A percentile compares a stretch with the other conserved stretches of the same genome.
Conservation (phyloP, 2,888 invertebrate species). For the Sialis fuliginosa region DNA sequence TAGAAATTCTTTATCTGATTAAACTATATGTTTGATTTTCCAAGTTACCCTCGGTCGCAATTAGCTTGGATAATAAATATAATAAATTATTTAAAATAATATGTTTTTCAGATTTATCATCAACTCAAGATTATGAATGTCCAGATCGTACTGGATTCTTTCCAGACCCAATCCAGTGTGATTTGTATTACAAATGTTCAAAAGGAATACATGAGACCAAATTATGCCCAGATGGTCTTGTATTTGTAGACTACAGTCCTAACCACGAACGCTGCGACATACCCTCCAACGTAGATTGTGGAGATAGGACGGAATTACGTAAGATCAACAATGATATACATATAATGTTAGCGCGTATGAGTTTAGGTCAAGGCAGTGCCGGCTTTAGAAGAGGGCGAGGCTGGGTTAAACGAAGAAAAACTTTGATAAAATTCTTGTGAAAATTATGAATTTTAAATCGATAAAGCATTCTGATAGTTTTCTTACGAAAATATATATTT, state of each 20-base stretch:
- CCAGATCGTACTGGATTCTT: constrained; percentile 57
- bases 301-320: constrained; percentile 56
- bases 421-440: too few species aligned
- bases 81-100: neutral
- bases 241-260: constrained; percentile 54
- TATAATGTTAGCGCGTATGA: too few species aligned
- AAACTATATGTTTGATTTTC: too few species aligned
- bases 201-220: constrained; percentile 44
- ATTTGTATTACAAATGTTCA: constrained; percentile 58
- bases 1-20: too few species aligned
- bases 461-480: too few species aligned
- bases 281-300: constrained; percentile 61
- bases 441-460: too few species aligned
- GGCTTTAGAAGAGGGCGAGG: too few species aligned
- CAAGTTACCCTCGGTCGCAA: too few species aligned
- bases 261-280: constrained; percentile 59
- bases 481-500: too few species aligned
- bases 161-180: constrained; percentile 58
- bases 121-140: constrained; percentile 40
- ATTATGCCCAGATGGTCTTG: constrained; percentile 61
- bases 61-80: too few species aligned
- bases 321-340: constrained; percentile 25
- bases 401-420: too few species aligned
- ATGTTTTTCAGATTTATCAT: constrained; percentile 25
- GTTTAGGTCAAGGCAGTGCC: too few species aligned